Conservation (phyloP, 2,797 vertebrate genomes). For the Danio tinwini region DNA sequence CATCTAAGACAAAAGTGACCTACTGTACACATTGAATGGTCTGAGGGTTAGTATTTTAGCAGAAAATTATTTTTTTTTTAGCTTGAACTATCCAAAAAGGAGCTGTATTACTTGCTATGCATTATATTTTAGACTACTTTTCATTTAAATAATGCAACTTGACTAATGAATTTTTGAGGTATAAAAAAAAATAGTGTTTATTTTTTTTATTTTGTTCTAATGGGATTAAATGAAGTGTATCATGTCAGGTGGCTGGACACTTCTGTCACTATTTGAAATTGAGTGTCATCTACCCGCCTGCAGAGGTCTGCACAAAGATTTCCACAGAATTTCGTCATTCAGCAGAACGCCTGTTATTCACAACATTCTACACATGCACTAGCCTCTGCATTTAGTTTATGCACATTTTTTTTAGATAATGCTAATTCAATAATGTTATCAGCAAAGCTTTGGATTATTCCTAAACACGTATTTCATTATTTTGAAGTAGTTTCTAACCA, state of each 20-base stretch:
- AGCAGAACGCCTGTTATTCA: slow-evolving; percentile 17
- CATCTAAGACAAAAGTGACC: no score
- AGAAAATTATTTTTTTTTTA: no score
- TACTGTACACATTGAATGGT: no score
- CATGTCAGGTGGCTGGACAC: slow-evolving; percentile 9
- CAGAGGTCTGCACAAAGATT: slow-evolving; percentile 3
- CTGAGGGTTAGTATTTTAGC: no score
- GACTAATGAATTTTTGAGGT: not conserved
- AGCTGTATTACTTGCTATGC: no score
- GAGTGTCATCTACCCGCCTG: slow-evolving; percentile 6
- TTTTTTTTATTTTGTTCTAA: no score
- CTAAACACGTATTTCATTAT: not conserved
- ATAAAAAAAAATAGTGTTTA: no score
- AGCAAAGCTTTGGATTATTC: not conserved
- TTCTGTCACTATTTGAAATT: slow-evolving; percentile 31
- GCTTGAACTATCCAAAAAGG: no score
- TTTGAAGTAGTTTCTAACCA: not conserved
- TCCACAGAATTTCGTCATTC: slow-evolving; percentile 37
- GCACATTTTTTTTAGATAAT: not conserved
- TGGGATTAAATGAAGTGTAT: not conserved
- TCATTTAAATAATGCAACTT: not conserved
- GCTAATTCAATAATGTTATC: not conserved
- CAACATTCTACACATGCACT: not conserved
- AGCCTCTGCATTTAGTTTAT: not conserved
- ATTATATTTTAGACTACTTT: no score